Evolutionary conservation across 2,113 vertebrate species (phyloP), one percentile per base, ranked within the genome.

Genomic region (Polyodon spathula): DNA sequence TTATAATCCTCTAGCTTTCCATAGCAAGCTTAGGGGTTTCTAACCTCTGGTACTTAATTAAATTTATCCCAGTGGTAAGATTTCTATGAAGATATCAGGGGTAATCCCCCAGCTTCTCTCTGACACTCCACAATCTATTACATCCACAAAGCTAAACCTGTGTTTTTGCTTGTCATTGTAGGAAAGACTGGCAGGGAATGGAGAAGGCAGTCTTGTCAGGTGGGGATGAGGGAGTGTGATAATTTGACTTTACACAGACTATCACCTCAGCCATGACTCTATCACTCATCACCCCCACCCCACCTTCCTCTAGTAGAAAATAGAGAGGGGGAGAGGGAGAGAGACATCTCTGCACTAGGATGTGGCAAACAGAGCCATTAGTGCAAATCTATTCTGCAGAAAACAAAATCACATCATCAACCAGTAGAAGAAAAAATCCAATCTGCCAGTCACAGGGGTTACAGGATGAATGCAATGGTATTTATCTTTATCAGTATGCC

Each of bases 321-420:
- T 64, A 62, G 40, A 8, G 14, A 52, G 54, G 4, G 44, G 40
- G 63, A 60, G 43, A 68, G 65, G 68, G 65, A 61, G 52, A 56
- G 46, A 12, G 27, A 27, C 27, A 27, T 27, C 27, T 1, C 27
- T 27, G 73, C 70, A 64, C 72, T 73, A 68, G 73, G 76, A 72
- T 76, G n/a, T 78, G 83, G 84, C 84, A 86, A 88, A 86, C 81
- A 88, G 81, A 85, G 80, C 81, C 82, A 83, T 88, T 84, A 84
- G 76, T 81, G 83, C 81, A 84, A 86, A 87, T 87, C 86, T 87
- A 83, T 88, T 85, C 78, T 82, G 80, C 83, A 80, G 81, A 85
- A 86, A 86, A 82, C 83, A 86, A 85, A 87, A 87, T 85, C 84
- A 87, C 81, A 86, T 83, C 85, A 85, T 87, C 83, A 88, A 86